A percentile compares a stretch with the other conserved stretches of the same genome.
Conservation (phyloP, 1,140 invertebrate species). For the Bombus breviceps region DNA sequence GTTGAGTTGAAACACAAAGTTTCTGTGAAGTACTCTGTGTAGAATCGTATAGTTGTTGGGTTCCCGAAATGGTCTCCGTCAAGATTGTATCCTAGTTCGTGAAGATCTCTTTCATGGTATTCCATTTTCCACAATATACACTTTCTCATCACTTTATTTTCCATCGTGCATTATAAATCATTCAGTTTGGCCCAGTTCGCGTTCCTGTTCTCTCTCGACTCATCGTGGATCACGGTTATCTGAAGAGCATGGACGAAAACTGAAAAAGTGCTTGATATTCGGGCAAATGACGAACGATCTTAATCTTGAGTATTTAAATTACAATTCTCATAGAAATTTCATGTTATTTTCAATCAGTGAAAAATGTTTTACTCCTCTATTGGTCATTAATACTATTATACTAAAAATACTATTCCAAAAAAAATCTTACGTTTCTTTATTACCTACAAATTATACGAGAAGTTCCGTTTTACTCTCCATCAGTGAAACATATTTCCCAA, state of each 20-base stretch:
- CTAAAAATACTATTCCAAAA: too few relatives aligned
- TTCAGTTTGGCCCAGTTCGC: background rate
- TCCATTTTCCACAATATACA: background rate
- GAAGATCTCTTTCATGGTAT: background rate
- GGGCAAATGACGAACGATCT: background rate
- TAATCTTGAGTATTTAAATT: background rate
- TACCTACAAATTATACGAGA: background rate
- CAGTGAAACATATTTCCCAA: background rate
- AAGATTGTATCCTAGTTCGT: background rate
- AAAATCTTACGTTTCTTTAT: background rate
- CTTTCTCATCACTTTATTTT: background rate
- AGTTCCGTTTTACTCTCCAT: background rate
- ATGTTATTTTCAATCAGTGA: background rate
- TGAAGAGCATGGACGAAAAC: background rate
- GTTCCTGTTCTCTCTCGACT: background rate
- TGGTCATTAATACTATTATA: too few relatives aligned
- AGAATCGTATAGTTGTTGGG: background rate
- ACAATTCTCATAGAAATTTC: background rate
- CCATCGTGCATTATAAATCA: background rate
- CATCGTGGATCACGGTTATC: too few relatives aligned
- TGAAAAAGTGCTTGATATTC: background rate
- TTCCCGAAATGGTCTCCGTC: background rate
- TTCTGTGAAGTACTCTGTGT: background rate
- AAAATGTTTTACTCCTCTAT: too few relatives aligned
- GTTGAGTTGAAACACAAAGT: background rate